phyloP scores from a whole-genome alignment of 2,113 vertebrate genomes.

The Podilymbus podiceps region DNA sequence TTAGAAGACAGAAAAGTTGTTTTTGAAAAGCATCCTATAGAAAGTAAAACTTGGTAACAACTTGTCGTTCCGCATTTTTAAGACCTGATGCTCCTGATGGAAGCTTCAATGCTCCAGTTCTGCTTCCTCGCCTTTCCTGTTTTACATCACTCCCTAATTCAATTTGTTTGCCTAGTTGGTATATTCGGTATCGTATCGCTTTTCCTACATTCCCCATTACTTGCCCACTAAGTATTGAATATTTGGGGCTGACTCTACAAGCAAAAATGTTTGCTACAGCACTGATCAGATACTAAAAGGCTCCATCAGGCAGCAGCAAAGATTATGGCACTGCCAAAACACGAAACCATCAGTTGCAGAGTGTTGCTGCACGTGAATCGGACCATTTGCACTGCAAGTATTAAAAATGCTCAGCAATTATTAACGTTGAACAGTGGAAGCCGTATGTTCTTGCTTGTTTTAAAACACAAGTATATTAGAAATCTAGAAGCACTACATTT shows the following conservation, averaged over 20 bases:
- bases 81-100: fast-evolving
- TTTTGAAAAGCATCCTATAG: background rate
- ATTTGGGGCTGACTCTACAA: background rate
- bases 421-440: background rate
- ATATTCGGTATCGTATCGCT: background rate
- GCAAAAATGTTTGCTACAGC: background rate
- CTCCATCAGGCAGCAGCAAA: background rate
- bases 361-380: background rate
- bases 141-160: background rate
- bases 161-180: background rate
- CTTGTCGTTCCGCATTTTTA: background rate
- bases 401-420: background rate
- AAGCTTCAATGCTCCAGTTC: background rate
- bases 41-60: background rate
- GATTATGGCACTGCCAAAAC: background rate
- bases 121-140: background rate
- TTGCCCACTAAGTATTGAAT: background rate
- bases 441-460: background rate
- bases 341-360: background rate
- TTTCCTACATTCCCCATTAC: background rate
- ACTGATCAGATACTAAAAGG: background rate
- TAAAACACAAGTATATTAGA: background rate
- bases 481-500: background rate
- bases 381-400: background rate
- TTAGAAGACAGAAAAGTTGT: background rate